Evolutionary conservation across 2,797 vertebrate genomes (phyloP), one percentile per base, ranked within the genome.

Genomic region (Pagetopsis macropterus): DNA sequence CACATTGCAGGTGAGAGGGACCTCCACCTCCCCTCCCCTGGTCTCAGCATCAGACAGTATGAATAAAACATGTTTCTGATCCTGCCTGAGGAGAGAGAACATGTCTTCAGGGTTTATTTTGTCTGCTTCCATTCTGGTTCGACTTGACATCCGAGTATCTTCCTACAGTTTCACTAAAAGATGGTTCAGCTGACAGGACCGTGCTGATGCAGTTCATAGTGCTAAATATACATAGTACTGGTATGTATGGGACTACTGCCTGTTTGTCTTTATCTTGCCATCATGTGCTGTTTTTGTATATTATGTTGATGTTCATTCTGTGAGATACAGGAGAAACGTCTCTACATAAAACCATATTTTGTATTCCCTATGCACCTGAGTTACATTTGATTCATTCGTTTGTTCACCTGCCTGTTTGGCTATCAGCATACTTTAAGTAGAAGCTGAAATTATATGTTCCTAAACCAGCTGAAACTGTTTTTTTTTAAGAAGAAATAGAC

Each of bases 21-120:
- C 13, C 13, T 52, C 51, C 54, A 15, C 55, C 23, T 10, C 49
- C 19, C 63, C 63, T 15, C 2, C 11, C 23, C 62, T 74, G 41
- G 31, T 40, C 27, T 70, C 66, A 65, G 72, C 67, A 65, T 68
- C 57, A 63, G 65, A 21, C 62, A 65, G 40, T 19, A 74, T 87
- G 31, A 91, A 90, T 91, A 79, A 89, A 88, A 79, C 50, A 89
- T 88, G 49, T 44, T 66, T 74, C 70, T 70, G 58, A 61, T 78
- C 44, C 63, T 4, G 33, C 37, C 79, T 52, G 9, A 56, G 55
- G 17, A 74, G 0, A 65, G n/a, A 72, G 57, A 12, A 49, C 41
- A 63, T 15, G 15, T 54, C 65, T 70, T 48, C 4, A 1, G 41
- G 65, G 61, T 81, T 85, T 80, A 75, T 86, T 87, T 89, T 74